Evolutionary conservation across 2,113 vertebrate species (phyloP).

Genomic region (Gambusia holbrooki): DNA sequence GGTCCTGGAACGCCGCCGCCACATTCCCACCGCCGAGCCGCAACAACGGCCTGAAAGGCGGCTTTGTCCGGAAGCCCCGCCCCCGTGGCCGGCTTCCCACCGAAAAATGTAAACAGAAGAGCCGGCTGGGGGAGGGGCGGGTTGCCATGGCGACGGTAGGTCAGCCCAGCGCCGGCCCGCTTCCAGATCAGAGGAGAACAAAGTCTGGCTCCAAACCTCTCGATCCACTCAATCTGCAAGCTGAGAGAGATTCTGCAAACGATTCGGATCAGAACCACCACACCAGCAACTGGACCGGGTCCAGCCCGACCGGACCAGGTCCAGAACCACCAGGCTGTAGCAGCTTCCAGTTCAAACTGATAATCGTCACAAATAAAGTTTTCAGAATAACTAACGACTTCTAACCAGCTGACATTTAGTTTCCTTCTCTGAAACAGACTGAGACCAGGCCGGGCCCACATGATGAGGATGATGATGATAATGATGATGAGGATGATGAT

Average conservation of each 20-base stretch:
- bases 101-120: conserved; percentile 61
- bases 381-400: too few relatives aligned
- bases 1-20: not conserved
- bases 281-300: too few relatives aligned
- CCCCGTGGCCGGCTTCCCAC: conserved; percentile 26
- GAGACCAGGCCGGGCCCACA: too few relatives aligned
- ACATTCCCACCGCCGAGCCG: not conserved
- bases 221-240: conserved; percentile 37
- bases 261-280: not conserved
- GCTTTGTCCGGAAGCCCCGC: conserved; percentile 52
- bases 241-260: not conserved
- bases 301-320: too few relatives aligned
- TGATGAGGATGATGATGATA: too few relatives aligned
- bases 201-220: conserved; percentile 11
- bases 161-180: conserved; percentile 79
- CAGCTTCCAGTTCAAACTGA: not conserved
- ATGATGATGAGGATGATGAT: too few relatives aligned
- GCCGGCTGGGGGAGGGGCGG: not conserved
- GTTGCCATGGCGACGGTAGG: conserved; percentile 81
- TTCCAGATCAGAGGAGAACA: not conserved
- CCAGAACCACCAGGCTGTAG: not conserved
- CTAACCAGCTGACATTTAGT: too few relatives aligned
- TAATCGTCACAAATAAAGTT: too few relatives aligned
- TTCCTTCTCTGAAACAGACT: too few relatives aligned
- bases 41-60: conserved; percentile 46